Conservation (phyloP, 1,140 invertebrate species). For the Streblospio benedicti region DNA sequence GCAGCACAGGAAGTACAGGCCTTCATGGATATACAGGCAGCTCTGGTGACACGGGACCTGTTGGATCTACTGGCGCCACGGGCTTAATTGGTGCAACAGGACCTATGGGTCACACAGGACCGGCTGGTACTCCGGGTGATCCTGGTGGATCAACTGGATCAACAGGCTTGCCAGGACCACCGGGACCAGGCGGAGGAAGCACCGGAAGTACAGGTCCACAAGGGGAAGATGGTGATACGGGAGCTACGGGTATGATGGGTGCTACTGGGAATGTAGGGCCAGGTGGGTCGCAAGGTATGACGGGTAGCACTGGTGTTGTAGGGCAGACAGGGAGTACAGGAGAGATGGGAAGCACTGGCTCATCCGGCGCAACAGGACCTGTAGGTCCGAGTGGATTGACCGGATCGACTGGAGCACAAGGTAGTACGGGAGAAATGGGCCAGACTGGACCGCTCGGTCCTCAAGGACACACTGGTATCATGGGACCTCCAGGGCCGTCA, state of each 20-base stretch:
- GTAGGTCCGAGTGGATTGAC: background rate
- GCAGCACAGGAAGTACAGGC: conserved; percentile 5
- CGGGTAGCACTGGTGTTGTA: background rate
- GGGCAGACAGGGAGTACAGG: no score
- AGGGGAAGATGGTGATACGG: background rate
- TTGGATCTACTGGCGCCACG: background rate
- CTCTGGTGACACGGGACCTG: background rate
- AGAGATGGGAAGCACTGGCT: background rate
- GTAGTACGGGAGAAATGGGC: conserved; percentile 3
- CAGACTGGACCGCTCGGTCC: conserved; percentile 2
- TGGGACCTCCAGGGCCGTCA: background rate
- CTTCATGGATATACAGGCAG: conserved; percentile 1
- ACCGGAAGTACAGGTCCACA: no score
- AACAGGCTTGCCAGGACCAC: background rate
- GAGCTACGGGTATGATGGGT: background rate
- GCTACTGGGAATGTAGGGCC: background rate
- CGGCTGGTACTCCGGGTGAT: no score
- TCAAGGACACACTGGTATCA: conserved; percentile 1
- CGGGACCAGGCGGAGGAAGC: background rate
- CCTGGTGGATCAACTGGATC: no score
- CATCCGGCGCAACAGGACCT: conserved; percentile 3
- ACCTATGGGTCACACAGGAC: no score
- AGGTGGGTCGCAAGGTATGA: background rate
- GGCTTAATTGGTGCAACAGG: no score
- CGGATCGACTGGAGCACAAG: conserved; percentile 1